Percentiles rank a stretch among this genome's conserved stretches.
These are phyloP conservation scores for Apis florea DNA, from an alignment of 1,140 invertebrate species.

Conservation along the genomic window DNA sequence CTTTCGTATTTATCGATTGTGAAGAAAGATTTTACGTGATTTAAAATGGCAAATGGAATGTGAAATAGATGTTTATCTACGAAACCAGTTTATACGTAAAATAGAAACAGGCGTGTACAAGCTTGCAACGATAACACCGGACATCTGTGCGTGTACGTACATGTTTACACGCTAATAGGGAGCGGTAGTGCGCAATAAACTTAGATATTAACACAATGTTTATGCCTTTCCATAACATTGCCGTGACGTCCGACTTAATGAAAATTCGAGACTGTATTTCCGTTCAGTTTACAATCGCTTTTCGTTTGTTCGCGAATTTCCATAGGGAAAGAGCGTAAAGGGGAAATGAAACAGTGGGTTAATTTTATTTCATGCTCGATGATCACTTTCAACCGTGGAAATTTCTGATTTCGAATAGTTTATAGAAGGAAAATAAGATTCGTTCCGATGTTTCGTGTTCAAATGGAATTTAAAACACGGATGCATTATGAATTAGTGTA, in stretches of 20 bases:
- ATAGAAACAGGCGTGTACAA: constrained; percentile 33
- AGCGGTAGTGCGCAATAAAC: constrained; percentile 50
- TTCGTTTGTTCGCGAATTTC: not conserved
- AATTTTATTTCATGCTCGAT: not conserved
- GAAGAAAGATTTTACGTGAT: constrained; percentile 6
- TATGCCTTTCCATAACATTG: constrained; percentile 38
- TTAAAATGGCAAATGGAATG: constrained; percentile 19
- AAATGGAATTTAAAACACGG: not conserved
- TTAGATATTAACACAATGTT: constrained; percentile 61
- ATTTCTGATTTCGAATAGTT: not conserved
- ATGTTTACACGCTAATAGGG: constrained; percentile 54
- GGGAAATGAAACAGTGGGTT: too few relatives aligned
- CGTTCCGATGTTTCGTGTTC: not conserved
- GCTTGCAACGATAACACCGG: constrained; percentile 4
- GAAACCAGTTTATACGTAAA: constrained; percentile 17
- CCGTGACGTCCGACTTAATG: constrained; percentile 49
- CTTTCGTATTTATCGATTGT: not conserved
- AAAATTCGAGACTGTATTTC: constrained; percentile 31
- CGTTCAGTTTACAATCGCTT: not conserved
- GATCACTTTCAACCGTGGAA: not conserved
- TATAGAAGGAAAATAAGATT: not conserved
- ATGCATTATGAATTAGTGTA: not conserved
- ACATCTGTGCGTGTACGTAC: constrained; percentile 18
- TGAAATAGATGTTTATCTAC: constrained; percentile 35
- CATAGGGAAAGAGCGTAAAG: too few relatives aligned